Conservation (phyloP, 2,113 vertebrate genomes). For the Pavo muticus region DNA sequence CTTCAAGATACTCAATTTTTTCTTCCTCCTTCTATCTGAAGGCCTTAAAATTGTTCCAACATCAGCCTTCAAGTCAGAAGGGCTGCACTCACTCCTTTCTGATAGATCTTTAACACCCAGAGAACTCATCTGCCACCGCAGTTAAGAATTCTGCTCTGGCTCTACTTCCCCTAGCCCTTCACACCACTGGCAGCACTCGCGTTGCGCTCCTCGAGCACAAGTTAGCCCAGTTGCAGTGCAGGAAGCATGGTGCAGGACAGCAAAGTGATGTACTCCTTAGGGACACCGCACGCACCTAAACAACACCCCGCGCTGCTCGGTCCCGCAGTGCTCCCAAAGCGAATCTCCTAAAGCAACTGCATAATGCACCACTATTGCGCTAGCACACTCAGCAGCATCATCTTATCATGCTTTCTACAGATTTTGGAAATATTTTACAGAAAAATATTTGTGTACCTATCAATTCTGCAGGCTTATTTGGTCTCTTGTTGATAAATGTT, state of each 20-base stretch:
- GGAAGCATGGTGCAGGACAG: neutral
- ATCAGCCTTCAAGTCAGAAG: neutral
- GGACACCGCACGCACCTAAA: neutral
- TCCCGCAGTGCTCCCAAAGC: neutral
- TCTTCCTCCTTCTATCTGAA: neutral
- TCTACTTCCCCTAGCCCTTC: neutral
- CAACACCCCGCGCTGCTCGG: neutral
- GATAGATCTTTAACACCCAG: neutral
- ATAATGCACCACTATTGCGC: neutral
- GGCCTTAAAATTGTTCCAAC: neutral
- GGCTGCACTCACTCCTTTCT: neutral
- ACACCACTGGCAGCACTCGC: rapidly evolving
- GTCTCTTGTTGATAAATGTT: constrained; percentile 87
- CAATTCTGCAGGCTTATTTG: constrained; percentile 87
- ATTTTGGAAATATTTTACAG: constrained; percentile 37
- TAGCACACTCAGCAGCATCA: constrained; percentile 57
- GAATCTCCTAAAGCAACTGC: neutral
- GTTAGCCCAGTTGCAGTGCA: neutral
- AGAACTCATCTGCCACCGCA: neutral
- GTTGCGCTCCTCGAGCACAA: neutral
- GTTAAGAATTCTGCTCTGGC: neutral
- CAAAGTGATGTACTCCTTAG: too few relatives aligned
- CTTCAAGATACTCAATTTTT: neutral
- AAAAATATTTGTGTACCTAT: constrained; percentile 78
- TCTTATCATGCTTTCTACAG: constrained; percentile 37